phyloP scores from a whole-genome alignment of 2,797 vertebrate species.

The Uromys caudimaculatus region DNA sequence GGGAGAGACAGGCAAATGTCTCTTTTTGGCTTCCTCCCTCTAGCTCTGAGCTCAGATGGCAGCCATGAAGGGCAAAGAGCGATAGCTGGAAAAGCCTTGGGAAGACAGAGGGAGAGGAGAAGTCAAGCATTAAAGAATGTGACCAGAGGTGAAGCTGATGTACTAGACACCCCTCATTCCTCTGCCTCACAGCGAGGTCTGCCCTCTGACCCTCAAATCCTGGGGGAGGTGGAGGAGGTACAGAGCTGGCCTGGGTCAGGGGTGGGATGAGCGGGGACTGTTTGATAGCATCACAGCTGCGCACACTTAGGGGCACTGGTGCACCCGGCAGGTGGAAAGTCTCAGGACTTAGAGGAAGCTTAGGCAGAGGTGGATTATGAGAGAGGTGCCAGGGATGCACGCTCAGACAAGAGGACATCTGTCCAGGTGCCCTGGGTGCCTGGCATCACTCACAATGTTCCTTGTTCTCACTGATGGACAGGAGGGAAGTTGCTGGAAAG shows the following conservation, averaged over 20 bases:
- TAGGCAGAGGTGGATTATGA: neutral
- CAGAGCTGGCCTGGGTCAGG: neutral
- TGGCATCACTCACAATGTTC: neutral
- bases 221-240: too few species aligned
- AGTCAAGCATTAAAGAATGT: constrained; percentile 74
- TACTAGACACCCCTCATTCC: constrained; percentile 76
- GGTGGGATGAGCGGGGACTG: too few species aligned
- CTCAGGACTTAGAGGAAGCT: neutral
- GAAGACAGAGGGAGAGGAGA: neutral
- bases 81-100: neutral
- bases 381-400: neutral
- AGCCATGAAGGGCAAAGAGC: neutral
- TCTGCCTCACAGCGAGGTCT: constrained; percentile 73
- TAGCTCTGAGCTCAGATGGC: neutral
- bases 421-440: neutral
- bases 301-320: neutral
- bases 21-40: neutral
- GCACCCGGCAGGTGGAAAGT: neutral
- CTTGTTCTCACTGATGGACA: neutral
- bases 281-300: accelerated
- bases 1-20: neutral
- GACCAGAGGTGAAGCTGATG: constrained; percentile 81
- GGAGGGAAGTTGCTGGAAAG: too few species aligned
- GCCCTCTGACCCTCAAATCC: constrained; percentile 80
- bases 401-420: neutral